phyloP scores from a whole-genome alignment of 2,797 vertebrate genomes.

The Orestias chungarensis region DNA sequence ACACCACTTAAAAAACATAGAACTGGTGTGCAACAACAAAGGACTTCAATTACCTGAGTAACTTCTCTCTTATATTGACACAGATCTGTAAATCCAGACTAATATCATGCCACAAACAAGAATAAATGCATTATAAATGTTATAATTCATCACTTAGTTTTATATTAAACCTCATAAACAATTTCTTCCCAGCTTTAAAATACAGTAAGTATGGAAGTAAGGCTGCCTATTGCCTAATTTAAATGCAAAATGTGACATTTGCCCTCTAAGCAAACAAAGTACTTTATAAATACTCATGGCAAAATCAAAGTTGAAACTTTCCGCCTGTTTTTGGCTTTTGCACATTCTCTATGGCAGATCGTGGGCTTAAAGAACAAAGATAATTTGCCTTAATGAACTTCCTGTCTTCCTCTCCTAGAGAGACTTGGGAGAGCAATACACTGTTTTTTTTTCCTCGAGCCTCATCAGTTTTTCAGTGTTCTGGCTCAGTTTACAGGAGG shows the following conservation, averaged over 20 bases:
- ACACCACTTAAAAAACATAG: slow-evolving; percentile 50
- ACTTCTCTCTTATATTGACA: slow-evolving; percentile 70
- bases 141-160: slow-evolving; percentile 17
- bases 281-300: slow-evolving; percentile 38
- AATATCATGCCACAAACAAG: slow-evolving; percentile 39
- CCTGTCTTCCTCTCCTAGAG: slow-evolving; percentile 20
- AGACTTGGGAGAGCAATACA: slow-evolving; percentile 39
- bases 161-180: slow-evolving; percentile 14
- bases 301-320: slow-evolving; percentile 42
- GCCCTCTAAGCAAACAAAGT: slow-evolving; percentile 19
- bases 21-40: slow-evolving; percentile 65
- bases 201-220: slow-evolving; percentile 40
- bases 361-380: slow-evolving; percentile 32
- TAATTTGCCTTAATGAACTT: slow-evolving; percentile 21
- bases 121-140: slow-evolving; percentile 26
- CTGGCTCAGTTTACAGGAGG: slow-evolving; percentile 65
- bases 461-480: slow-evolving; percentile 37
- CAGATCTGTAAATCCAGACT: slow-evolving; percentile 52
- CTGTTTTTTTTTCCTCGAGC: slow-evolving; percentile 36
- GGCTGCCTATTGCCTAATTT: slow-evolving; percentile 32
- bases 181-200: slow-evolving; percentile 33
- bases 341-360: slow-evolving; percentile 66
- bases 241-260: slow-evolving; percentile 37
- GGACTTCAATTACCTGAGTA: slow-evolving; percentile 76
- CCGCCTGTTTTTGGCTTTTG: slow-evolving; percentile 52